Percentiles rank a stretch among this genome's conserved stretches.
Conservation (phyloP, 2,797 vertebrate species). For the Phrynocephalus vlangalii region DNA sequence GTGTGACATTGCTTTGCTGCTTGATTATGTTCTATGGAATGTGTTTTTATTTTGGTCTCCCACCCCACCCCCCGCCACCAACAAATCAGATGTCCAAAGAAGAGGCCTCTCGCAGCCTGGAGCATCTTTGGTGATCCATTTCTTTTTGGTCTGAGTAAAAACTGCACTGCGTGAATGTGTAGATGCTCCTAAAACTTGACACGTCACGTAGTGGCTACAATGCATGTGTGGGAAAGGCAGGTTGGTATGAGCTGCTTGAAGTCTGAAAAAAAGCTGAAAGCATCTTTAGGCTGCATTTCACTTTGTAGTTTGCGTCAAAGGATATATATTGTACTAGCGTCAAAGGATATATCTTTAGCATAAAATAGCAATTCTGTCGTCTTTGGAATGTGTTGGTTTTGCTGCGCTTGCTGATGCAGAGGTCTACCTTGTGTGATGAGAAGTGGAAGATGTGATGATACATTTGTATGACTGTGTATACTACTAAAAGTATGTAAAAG, state of each 20-base stretch:
- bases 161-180: background rate
- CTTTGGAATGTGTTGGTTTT: background rate
- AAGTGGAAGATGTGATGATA: background rate
- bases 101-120: slow-evolving; percentile 40
- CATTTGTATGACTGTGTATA: background rate
- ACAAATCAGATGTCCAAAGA: background rate
- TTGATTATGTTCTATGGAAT: slow-evolving; percentile 50
- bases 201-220: background rate
- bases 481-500: background rate
- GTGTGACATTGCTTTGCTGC: slow-evolving; percentile 45
- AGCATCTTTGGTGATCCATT: slow-evolving; percentile 10
- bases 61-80: background rate
- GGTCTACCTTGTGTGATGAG: background rate
- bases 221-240: background rate
- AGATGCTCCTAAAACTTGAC: background rate
- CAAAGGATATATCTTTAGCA: background rate
- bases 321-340: background rate
- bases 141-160: background rate
- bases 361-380: background rate
- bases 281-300: background rate
- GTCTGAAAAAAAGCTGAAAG: background rate
- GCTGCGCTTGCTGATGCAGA: background rate
- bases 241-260: background rate
- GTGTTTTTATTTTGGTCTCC: slow-evolving; percentile 37
- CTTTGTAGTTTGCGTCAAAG: background rate